Evolutionary conservation across 2,888 invertebrate species (phyloP).

Genomic region (Plemyria rubiginata): DNA sequence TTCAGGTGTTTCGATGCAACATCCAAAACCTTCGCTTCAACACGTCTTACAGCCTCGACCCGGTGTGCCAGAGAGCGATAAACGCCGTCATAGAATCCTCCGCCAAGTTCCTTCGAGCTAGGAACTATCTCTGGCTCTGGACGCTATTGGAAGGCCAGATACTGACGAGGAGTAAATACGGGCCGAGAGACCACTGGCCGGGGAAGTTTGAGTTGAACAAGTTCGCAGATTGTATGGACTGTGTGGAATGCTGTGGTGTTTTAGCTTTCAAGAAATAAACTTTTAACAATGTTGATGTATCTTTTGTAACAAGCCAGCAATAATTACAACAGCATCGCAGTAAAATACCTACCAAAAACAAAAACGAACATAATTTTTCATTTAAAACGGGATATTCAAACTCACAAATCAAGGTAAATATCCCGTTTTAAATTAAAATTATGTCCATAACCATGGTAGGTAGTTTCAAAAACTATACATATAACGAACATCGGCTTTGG

Average conservation of each 20-base stretch:
- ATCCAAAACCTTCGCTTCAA: slow-evolving; percentile 67
- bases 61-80: slow-evolving; percentile 62
- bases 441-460: too few relatives aligned
- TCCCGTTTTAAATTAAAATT: too few relatives aligned
- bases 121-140: slow-evolving; percentile 63
- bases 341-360: too few relatives aligned
- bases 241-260: slow-evolving; percentile 52
- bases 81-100: slow-evolving; percentile 60
- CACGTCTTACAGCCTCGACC: slow-evolving; percentile 55
- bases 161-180: slow-evolving; percentile 52
- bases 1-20: slow-evolving; percentile 73
- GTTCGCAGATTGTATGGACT: slow-evolving; percentile 44
- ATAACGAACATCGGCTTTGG: too few relatives aligned
- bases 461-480: too few relatives aligned
- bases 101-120: slow-evolving; percentile 55
- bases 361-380: too few relatives aligned
- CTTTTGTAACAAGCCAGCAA: background rate
- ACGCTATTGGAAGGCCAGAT: slow-evolving; percentile 57
- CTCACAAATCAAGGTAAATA: too few relatives aligned
- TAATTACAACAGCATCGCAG: background rate
- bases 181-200: slow-evolving; percentile 61
- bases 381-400: too few relatives aligned
- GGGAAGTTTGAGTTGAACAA: slow-evolving; percentile 40
- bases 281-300: too few relatives aligned
- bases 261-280: slow-evolving; percentile 16